Evolutionary conservation across 2,797 vertebrate genomes (phyloP), one percentile per base, ranked within the genome.

Genomic region (Delichon dasypus): DNA sequence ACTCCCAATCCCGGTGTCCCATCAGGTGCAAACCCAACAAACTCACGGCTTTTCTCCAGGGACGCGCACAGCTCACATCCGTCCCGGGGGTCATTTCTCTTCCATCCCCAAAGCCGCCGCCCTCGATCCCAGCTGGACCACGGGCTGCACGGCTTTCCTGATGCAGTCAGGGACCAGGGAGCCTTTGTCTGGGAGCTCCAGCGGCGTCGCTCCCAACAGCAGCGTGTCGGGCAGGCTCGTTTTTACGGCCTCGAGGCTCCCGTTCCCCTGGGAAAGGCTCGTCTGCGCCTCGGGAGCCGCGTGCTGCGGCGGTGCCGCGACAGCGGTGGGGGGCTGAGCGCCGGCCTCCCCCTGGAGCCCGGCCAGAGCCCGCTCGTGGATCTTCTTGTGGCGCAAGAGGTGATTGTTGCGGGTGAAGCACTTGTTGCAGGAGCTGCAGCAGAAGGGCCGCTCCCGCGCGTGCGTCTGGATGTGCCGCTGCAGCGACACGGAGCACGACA

Each of bases 401-500:
- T 95, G 95, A 2, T 34, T 91, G 1, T 15, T 48, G 34, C 96
- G 94, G 14, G 93, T 90, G 79, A 97, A 97, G 40, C 85, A 22
- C 5, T 94, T 95, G 30, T 95, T 58, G 89, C 97, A 97, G 75
- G 75, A 8, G 34, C 64, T 5, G 78, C 97, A 97, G 84, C 78
- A 66, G 7, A 83, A 19, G 0, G 96, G 94, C 42, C 91, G 27
- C 2, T 89, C 73, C 44, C 4, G 53, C 3, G 1, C 0, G 19
- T 96, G 96, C 10, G 25, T 93, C 34, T 16, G 83, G 10, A 96
- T 38, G 82, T 96, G 96, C 38, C 93, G 70, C 79, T 10, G 85
- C 1, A 96, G 88, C 38, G 53, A 75, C 62, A 3, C 0, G 30
- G 68, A 2, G 70, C 68, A 70, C 0, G 94, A 87, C 34, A 96